phyloP scores from a whole-genome alignment of 2,113 vertebrate species.

The Phyllostomus hastatus region DNA sequence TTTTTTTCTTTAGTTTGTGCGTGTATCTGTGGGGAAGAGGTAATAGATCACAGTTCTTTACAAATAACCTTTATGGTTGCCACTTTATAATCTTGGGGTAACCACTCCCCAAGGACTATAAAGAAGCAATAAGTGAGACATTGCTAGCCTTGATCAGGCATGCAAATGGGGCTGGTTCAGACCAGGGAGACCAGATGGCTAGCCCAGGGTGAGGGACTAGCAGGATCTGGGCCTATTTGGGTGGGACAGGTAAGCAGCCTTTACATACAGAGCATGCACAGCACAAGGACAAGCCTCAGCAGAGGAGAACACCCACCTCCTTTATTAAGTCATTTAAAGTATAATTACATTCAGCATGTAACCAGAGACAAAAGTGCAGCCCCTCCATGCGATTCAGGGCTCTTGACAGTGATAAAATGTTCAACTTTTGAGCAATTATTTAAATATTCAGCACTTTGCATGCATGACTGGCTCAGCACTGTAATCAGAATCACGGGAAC shows the following conservation, averaged over 20 bases:
- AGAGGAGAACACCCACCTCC: background rate
- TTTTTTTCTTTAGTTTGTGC: background rate
- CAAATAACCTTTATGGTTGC: background rate
- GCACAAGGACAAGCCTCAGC: background rate
- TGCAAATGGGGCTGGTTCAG: background rate
- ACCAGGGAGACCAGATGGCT: background rate
- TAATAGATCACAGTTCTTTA: background rate
- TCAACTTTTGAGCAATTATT: conserved; percentile 21
- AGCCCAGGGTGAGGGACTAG: background rate
- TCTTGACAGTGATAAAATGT: conserved; percentile 14
- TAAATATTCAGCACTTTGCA: background rate
- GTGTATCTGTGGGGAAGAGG: background rate
- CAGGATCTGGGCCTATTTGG: too few species aligned
- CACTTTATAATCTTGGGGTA: background rate
- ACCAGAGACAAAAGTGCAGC: background rate
- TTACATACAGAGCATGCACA: background rate
- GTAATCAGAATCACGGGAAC: background rate
- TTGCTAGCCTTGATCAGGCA: background rate
- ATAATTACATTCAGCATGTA: background rate
- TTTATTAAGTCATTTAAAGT: background rate
- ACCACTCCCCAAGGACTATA: background rate
- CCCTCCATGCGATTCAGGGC: background rate
- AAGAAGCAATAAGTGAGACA: background rate
- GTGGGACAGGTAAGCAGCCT: background rate
- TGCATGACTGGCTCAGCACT: background rate